Conservation (phyloP, 2,113 vertebrate genomes). For the Xiphophorus couchianus region DNA sequence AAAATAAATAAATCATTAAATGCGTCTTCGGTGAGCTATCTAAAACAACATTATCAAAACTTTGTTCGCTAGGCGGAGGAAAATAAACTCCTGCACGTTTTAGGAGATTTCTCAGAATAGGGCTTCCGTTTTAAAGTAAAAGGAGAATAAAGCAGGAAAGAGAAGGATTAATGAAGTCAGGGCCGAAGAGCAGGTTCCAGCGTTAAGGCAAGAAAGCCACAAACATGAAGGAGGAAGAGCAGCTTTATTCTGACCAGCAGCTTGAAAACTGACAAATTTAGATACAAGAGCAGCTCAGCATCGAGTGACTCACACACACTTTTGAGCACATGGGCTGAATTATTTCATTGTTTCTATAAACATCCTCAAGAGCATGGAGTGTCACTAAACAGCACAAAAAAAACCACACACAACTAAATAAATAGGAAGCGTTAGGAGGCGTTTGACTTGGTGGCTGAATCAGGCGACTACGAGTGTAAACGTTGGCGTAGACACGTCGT, state of each 20-base stretch:
- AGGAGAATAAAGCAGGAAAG: slow-evolving; percentile 26
- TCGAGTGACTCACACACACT: slow-evolving; percentile 21
- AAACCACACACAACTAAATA: no score
- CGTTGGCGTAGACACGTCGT: slow-evolving; percentile 9
- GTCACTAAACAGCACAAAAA: slow-evolving; percentile 5
- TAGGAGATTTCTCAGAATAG: slow-evolving; percentile 67
- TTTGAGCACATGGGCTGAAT: slow-evolving; percentile 28
- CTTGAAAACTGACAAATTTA: slow-evolving; percentile 33
- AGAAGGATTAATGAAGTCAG: slow-evolving; percentile 38
- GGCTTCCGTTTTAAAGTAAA: slow-evolving; percentile 36
- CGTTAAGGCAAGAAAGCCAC: slow-evolving; percentile 56
- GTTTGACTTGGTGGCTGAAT: background rate
- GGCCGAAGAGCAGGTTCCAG: slow-evolving; percentile 44
- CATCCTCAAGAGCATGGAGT: background rate
- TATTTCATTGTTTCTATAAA: slow-evolving; percentile 5
- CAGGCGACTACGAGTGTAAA: background rate
- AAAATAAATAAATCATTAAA: background rate
- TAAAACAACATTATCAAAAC: background rate
- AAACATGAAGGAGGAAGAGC: slow-evolving; percentile 28
- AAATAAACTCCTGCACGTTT: background rate
- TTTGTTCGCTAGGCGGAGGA: background rate
- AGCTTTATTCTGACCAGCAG: slow-evolving; percentile 33
- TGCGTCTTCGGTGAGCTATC: slow-evolving; percentile 4
- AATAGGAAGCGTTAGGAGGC: background rate
- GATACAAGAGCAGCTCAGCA: slow-evolving; percentile 25